These are phyloP conservation scores for Xestia ashworthii DNA, from an alignment of 2,888 invertebrate species.

Conservation along the genomic window DNA sequence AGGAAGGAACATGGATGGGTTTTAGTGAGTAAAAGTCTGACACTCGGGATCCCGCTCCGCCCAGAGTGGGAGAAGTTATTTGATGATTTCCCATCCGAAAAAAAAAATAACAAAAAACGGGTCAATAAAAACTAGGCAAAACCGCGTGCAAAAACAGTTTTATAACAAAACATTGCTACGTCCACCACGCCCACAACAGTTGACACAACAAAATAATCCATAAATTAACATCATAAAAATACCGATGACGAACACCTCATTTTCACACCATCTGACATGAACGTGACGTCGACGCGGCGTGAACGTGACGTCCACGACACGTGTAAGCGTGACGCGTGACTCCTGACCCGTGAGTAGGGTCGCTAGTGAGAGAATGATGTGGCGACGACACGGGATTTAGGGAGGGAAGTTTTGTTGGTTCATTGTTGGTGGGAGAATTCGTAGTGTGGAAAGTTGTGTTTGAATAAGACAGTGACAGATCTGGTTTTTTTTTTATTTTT, in stretches of 20 bases:
- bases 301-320: constrained; percentile 48
- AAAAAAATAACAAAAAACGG: too few relatives aligned
- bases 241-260: constrained; percentile 11
- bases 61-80: too few relatives aligned
- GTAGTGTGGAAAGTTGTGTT: background rate
- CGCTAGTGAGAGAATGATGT: constrained; percentile 12
- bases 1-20: too few relatives aligned
- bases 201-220: background rate
- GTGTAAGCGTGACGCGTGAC: constrained; percentile 16
- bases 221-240: background rate
- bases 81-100: too few relatives aligned
- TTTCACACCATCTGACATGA: background rate
- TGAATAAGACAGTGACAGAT: background rate
- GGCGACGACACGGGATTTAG: constrained; percentile 27
- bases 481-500: background rate
- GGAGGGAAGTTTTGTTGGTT: background rate
- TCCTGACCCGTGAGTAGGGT: constrained; percentile 50
- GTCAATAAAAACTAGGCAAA: too few relatives aligned
- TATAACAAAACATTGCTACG: background rate
- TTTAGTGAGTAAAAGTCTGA: too few relatives aligned
- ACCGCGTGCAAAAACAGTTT: too few relatives aligned
- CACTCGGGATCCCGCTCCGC: too few relatives aligned
- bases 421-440: background rate
- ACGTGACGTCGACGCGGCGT: constrained; percentile 18
- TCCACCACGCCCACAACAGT: background rate